Evolutionary conservation across 1,140 invertebrate species (phyloP).

Genomic region (Temnothorax nylanderi): DNA sequence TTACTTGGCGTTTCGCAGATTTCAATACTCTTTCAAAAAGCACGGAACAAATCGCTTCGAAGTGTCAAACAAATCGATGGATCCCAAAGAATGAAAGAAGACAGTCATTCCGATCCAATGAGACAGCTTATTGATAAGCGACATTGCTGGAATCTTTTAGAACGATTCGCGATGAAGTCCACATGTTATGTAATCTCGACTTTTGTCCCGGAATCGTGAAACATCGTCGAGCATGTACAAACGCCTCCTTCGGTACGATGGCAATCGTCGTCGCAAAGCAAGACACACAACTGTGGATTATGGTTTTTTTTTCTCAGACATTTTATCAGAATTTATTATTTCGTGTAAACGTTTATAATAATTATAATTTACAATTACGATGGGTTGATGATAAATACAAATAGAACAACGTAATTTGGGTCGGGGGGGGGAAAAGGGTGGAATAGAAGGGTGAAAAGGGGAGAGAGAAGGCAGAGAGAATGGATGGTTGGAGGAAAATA

Average conservation of each 20-base stretch:
- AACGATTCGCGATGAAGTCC: constrained; percentile 1
- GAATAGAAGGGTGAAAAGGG: not conserved
- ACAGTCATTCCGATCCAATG: constrained; percentile 1
- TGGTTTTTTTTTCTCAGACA: constrained; percentile 81
- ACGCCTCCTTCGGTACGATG: not conserved
- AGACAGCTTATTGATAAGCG: constrained; percentile 12
- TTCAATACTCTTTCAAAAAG: not conserved
- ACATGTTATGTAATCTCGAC: constrained; percentile 23
- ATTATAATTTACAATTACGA: constrained; percentile 86
- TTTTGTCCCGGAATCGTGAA: not conserved
- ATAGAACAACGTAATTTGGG: constrained; percentile 81
- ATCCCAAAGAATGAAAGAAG: not conserved
- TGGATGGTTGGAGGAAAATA: not conserved
- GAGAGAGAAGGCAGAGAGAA: not conserved
- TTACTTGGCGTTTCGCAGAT: not conserved
- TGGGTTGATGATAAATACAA: constrained; percentile 86
- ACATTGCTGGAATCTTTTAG: not conserved
- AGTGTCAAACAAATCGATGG: constrained; percentile 5
- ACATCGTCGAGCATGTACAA: not conserved
- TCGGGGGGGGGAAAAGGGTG: constrained; percentile 23
- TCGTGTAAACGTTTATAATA: constrained; percentile 86
- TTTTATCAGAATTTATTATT: constrained; percentile 86
- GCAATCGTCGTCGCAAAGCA: constrained; percentile 58
- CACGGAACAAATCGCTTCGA: not conserved
- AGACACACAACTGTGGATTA: constrained; percentile 67